These are phyloP conservation scores for Dolichomitus sp. DNA, from an alignment of 2,888 invertebrate species.

Conservation along the genomic window DNA sequence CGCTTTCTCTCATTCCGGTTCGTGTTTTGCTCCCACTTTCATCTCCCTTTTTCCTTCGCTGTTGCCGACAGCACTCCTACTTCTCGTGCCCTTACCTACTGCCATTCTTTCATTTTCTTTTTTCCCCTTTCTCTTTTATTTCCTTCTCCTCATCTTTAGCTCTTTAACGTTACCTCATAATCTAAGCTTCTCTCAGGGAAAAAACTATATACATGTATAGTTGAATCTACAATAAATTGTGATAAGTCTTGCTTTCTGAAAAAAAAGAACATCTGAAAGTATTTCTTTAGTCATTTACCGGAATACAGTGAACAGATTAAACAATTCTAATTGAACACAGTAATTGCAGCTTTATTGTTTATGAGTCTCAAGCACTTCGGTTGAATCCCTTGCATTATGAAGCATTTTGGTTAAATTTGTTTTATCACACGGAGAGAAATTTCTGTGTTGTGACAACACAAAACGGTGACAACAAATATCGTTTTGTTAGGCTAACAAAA, in stretches of 20 bases:
- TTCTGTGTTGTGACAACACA: too few species aligned
- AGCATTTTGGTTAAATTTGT: too few species aligned
- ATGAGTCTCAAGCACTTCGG: too few species aligned
- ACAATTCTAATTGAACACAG: too few species aligned
- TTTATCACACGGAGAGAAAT: too few species aligned
- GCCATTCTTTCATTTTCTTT: not conserved
- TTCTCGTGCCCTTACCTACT: not conserved
- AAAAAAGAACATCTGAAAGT: not conserved
- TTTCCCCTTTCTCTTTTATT: slow-evolving; percentile 40
- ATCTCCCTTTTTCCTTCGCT: not conserved
- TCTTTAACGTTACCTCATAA: slow-evolving; percentile 13
- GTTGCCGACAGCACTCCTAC: slow-evolving; percentile 14
- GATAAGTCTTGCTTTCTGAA: not conserved
- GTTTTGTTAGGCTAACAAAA: too few species aligned
- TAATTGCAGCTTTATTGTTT: too few species aligned
- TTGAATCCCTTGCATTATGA: too few species aligned
- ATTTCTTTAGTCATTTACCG: not conserved
- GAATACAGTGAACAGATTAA: too few species aligned
- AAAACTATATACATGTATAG: not conserved
- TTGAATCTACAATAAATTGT: not conserved
- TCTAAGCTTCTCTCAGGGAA: not conserved
- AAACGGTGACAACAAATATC: too few species aligned
- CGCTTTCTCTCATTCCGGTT: slow-evolving; percentile 26
- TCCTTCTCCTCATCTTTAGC: slow-evolving; percentile 19
- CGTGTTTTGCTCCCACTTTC: slow-evolving; percentile 24